phyloP scores from a whole-genome alignment of 2,888 invertebrate species.

The Ashinkailepas kermadecensis region DNA sequence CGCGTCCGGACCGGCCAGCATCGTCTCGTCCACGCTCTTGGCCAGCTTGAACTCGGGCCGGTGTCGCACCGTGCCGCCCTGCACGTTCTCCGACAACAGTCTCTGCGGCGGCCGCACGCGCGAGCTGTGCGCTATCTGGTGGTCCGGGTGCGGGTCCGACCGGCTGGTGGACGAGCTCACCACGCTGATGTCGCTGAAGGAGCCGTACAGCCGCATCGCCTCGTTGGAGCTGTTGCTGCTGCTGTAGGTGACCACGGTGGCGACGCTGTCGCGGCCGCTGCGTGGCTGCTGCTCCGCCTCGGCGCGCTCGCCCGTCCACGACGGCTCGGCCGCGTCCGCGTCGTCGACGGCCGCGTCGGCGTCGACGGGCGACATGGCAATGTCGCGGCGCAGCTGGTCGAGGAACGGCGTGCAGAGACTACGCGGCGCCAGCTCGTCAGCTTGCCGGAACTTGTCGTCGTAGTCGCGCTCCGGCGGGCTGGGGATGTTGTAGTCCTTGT shows the following conservation, averaged over 20 bases:
- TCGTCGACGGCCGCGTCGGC: slow-evolving; percentile 35
- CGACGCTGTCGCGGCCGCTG: slow-evolving; percentile 49
- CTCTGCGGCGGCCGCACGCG: slow-evolving; percentile 67
- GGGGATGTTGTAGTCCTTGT: slow-evolving; percentile 58
- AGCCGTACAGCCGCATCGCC: slow-evolving; percentile 70
- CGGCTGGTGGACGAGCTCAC: slow-evolving; percentile 43
- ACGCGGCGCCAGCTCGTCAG: slow-evolving; percentile 55
- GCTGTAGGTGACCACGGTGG: slow-evolving; percentile 49
- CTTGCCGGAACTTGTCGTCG: slow-evolving; percentile 62
- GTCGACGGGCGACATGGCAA: slow-evolving; percentile 41
- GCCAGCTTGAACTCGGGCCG: slow-evolving; percentile 31
- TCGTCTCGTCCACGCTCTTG: slow-evolving; percentile 31
- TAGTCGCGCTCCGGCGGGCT: slow-evolving; percentile 64
- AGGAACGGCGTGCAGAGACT: slow-evolving; percentile 57
- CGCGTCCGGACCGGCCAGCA: slow-evolving; percentile 28
- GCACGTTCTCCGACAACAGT: slow-evolving; percentile 66
- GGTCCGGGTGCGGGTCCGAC: slow-evolving; percentile 43
- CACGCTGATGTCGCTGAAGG: slow-evolving; percentile 63
- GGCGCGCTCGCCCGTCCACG: slow-evolving; percentile 11
- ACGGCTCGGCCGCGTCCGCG: slow-evolving; percentile 29
- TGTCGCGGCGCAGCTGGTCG: slow-evolving; percentile 58
- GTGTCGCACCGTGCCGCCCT: slow-evolving; percentile 44
- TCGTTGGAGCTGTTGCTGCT: slow-evolving; percentile 61
- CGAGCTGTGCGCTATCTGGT: slow-evolving; percentile 66
- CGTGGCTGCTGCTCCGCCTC: slow-evolving; percentile 26